Evolutionary conservation across 2,888 invertebrate species (phyloP).

Genomic region (Celastrina argiolus): DNA sequence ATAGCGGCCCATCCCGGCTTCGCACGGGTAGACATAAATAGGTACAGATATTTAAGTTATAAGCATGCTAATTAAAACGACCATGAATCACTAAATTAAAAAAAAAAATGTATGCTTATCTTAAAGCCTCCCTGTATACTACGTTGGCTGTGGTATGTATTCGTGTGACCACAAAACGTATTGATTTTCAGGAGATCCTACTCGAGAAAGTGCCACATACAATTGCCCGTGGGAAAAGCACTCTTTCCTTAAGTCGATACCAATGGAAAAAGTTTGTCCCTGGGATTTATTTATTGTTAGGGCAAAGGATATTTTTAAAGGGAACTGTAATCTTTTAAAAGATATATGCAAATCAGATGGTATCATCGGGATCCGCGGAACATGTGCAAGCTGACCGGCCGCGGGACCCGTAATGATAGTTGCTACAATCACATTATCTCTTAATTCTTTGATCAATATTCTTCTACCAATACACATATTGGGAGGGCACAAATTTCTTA

Average conservation of each 20-base stretch:
- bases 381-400: slow-evolving; percentile 35
- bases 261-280: neutral
- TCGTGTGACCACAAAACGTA: too few species aligned
- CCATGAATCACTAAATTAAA: too few species aligned
- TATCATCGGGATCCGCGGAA: slow-evolving; percentile 36
- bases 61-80: too few species aligned
- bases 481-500: slow-evolving; percentile 27
- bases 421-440: slow-evolving; percentile 36
- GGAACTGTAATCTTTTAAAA: slow-evolving; percentile 31
- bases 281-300: neutral
- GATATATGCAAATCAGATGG: slow-evolving; percentile 33
- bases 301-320: neutral
- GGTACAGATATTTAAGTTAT: too few species aligned
- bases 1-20: too few species aligned
- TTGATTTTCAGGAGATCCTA: too few species aligned
- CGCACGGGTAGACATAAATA: too few species aligned
- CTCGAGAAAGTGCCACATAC: neutral
- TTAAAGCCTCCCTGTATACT: too few species aligned
- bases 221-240: neutral
- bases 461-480: slow-evolving; percentile 31
- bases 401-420: slow-evolving; percentile 35
- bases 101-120: too few species aligned
- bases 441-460: slow-evolving; percentile 33
- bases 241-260: slow-evolving; percentile 30
- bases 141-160: too few species aligned